Percentiles rank a stretch among this genome's conserved stretches.
These are phyloP conservation scores for Aplysia californica DNA, from an alignment of 1,140 invertebrate genomes.

Conservation along the genomic window DNA sequence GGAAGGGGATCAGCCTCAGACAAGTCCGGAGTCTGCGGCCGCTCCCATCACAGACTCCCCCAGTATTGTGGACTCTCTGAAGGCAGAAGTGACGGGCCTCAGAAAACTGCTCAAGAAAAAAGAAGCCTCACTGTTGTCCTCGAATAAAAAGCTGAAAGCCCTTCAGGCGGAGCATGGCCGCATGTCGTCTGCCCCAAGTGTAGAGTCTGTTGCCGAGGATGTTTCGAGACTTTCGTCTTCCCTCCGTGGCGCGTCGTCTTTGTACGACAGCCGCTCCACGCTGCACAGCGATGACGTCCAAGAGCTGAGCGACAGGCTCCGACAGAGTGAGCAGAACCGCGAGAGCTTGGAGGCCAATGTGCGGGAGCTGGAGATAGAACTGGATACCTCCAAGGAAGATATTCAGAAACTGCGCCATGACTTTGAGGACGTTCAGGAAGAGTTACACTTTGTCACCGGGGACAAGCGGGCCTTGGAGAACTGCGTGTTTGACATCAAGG, in stretches of 20 bases:
- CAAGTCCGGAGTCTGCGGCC: not conserved
- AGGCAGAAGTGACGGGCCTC: conserved; percentile 14
- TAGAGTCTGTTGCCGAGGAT: conserved; percentile 11
- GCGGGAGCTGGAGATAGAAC: conserved; percentile 11
- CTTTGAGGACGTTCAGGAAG: conserved; percentile 25
- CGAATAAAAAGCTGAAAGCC: conserved; percentile 23
- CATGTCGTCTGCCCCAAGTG: conserved; percentile 12
- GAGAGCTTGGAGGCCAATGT: not conserved
- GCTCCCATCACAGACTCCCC: too few species aligned
- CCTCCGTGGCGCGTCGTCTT: not conserved
- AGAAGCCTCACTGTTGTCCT: conserved; percentile 27
- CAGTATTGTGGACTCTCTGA: not conserved
- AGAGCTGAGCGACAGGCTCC: conserved; percentile 14
- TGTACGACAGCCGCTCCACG: conserved; percentile 1
- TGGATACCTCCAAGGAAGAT: conserved; percentile 8
- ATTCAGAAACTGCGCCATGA: conserved; percentile 25
- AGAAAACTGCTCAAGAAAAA: conserved; percentile 31
- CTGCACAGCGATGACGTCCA: not conserved
- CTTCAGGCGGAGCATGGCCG: not conserved
- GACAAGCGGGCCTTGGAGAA: conserved; percentile 27
- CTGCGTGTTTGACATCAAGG: conserved; percentile 32
- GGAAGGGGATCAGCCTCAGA: not conserved
- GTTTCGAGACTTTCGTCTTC: too few species aligned
- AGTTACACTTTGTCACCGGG: conserved; percentile 12
- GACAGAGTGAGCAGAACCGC: not conserved